Conservation (phyloP, 2,797 vertebrate species). For the Alfaro cultratus region DNA sequence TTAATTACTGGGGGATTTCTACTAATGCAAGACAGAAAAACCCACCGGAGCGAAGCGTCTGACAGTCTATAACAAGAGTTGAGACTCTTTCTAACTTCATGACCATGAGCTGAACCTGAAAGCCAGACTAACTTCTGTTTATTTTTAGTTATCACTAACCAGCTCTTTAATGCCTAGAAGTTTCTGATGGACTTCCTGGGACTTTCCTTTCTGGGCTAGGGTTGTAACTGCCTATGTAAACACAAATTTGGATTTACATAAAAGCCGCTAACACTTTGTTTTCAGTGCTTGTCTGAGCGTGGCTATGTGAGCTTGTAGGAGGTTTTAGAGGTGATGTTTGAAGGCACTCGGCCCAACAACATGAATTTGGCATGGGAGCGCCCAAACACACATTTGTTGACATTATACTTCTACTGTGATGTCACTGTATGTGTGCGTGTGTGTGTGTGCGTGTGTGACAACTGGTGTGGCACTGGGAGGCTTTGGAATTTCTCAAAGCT, state of each 20-base stretch:
- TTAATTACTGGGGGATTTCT: neutral
- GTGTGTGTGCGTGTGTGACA: conserved; percentile 28
- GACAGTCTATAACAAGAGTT: conserved; percentile 11
- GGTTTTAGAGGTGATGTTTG: conserved; percentile 22
- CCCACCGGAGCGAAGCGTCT: neutral
- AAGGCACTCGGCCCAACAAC: conserved; percentile 22
- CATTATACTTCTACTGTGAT: conserved; percentile 21
- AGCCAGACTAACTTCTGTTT: conserved; percentile 25
- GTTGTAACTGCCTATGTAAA: neutral
- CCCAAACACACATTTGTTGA: conserved; percentile 60
- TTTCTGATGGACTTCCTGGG: conserved; percentile 40
- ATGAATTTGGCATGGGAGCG: conserved; percentile 62
- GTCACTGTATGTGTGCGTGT: conserved; percentile 33
- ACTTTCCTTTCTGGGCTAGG: conserved; percentile 48
- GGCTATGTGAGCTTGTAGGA: conserved; percentile 25
- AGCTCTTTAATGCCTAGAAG: conserved; percentile 17
- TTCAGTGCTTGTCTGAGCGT: conserved; percentile 21
- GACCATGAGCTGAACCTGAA: conserved; percentile 26
- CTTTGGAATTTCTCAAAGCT: conserved; percentile 48
- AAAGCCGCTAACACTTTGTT: conserved; percentile 17
- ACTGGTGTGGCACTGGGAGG: conserved; percentile 18
- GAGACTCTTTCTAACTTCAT: conserved; percentile 10
- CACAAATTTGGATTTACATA: conserved; percentile 24
- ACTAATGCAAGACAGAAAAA: neutral
- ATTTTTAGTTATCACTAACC: conserved; percentile 30